Percentiles rank a stretch among this genome's conserved stretches.
phyloP scores from a whole-genome alignment of 2,113 vertebrate species.

The Pelecanoides urinatrix region DNA sequence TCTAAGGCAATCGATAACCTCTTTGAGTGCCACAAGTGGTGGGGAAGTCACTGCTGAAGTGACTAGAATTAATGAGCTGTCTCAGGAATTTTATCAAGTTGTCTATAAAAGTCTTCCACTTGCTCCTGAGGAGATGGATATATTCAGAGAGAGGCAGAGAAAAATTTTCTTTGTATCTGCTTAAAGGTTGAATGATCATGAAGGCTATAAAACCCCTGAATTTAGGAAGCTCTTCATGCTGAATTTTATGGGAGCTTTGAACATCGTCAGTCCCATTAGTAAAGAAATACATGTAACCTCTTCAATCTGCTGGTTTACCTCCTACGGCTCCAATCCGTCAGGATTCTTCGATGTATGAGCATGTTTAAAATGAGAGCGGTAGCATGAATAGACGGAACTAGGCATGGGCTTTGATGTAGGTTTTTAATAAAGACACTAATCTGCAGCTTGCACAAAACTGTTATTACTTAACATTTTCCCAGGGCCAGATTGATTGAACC shows the following conservation, averaged over 20 bases:
- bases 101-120: not conserved
- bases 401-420: not conserved
- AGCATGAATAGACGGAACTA: not conserved
- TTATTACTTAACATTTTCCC: not conserved
- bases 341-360: not conserved
- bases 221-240: not conserved
- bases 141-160: constrained; percentile 4
- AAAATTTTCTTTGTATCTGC: constrained; percentile 3
- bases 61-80: constrained; percentile 19
- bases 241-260: not conserved
- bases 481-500: not conserved
- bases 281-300: constrained; percentile 24
- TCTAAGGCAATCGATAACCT: not conserved
- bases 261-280: not conserved
- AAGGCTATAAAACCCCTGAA: not conserved
- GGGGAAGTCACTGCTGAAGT: not conserved
- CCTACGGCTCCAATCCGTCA: not conserved
- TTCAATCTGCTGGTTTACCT: constrained; percentile 17
- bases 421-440: constrained; percentile 21
- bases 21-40: not conserved
- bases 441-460: not conserved
- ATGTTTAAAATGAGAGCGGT: not conserved
- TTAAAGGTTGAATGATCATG: constrained; percentile 27
- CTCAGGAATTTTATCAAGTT: constrained; percentile 1
- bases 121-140: not conserved